Base-by-base conservation (phyloP, 2,888 invertebrate species). In the Antheraea yamamai region DNA sequence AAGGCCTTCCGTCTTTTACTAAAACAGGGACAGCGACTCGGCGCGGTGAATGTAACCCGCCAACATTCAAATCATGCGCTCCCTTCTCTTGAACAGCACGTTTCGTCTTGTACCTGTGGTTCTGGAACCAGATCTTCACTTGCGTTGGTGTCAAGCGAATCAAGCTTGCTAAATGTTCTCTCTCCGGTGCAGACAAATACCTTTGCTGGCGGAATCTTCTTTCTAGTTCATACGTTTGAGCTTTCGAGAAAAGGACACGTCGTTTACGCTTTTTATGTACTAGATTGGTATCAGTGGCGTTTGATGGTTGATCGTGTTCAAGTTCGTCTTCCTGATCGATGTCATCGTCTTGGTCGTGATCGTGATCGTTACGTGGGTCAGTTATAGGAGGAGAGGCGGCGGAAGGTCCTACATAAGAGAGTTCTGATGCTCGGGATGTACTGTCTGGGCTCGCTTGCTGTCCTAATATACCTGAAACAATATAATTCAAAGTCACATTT, bases 71-170 rank as follows among this genome's bases (percentile, higher is more conserved):
- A 77, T 97, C 96, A 81, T 97, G 96, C 80, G 96, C 91, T 26
- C 97, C 97, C 91, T 99, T 98, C 91, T 99, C 99, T 87, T 98
- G 98, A 76, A 98, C 97, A 0, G 99, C 98, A n/a, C 99, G 96
- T 94, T 99, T 99, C 86, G 99, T 99, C 95, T 99, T 99, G 95
- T 99, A 99, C 87, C 99, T 97, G 90, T 99, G 99, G 91, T 99
- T 99, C 91, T 99, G 99, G 95, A 99, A 99, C 99, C 99, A 99
- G 85, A 99, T 99, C 94, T 99, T 99, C 74, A 98, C 98, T 95
- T 99, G 99, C 4, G 99, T 99, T 0, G 99, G 99, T 3, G 99
- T 99, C 76, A 99, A 95, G 76, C 98, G 96, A 80, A 99, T 99
- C 84, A 99, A 96, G 79, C 98, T 98, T 4, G 99, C 99, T 80